Conservation (phyloP, 2,888 invertebrate genomes). For the Drosophila mettleri region DNA sequence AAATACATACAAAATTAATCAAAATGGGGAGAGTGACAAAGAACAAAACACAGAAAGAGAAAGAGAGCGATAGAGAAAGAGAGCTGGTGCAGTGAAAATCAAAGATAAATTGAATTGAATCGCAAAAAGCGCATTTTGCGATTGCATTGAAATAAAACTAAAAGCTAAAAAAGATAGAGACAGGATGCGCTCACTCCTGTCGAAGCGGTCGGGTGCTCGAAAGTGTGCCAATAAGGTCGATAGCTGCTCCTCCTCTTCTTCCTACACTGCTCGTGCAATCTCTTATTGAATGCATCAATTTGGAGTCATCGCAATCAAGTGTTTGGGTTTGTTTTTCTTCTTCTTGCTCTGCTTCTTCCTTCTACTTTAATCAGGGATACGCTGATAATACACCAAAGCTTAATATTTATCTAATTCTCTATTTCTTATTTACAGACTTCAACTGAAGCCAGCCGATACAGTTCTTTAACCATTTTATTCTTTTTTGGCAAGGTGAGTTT, state of each 20-base stretch:
- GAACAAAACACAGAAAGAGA: neutral
- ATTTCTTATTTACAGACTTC: constrained; percentile 35
- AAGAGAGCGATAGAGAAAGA: neutral
- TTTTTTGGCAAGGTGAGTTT: constrained; percentile 38
- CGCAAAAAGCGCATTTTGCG: constrained; percentile 61
- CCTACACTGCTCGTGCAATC: neutral
- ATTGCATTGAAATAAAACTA: constrained; percentile 71
- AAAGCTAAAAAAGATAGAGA: constrained; percentile 11
- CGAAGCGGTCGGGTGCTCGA: neutral
- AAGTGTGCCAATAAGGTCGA: constrained; percentile 9
- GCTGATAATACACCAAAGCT: constrained; percentile 22
- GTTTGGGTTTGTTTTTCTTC: constrained; percentile 13
- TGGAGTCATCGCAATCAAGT: constrained; percentile 45
- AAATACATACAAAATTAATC: constrained; percentile 67
- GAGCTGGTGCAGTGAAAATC: constrained; percentile 52
- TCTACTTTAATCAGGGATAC: constrained; percentile 40
- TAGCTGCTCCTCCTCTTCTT: constrained; percentile 8
- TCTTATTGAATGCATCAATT: constrained; percentile 46
- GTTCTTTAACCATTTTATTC: constrained; percentile 13
- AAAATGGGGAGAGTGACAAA: constrained; percentile 22
- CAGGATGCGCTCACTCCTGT: neutral
- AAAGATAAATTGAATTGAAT: constrained; percentile 77
- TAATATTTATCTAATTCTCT: constrained; percentile 32
- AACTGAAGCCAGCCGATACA: constrained; percentile 22
- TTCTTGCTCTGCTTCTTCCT: neutral